phyloP scores from a whole-genome alignment of 1,140 invertebrate species.

The Formica selysi region DNA sequence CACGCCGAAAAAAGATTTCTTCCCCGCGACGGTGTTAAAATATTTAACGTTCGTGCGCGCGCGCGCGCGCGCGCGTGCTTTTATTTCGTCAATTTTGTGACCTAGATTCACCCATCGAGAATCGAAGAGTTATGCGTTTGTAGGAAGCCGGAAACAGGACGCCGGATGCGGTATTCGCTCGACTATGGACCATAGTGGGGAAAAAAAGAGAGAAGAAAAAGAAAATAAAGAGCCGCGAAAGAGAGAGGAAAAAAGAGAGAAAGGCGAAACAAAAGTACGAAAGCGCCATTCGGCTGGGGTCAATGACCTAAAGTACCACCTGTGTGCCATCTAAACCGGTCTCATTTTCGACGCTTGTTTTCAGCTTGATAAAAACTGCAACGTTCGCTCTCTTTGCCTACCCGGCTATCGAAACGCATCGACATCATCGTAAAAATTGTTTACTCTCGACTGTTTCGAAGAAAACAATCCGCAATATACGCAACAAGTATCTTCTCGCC shows the following conservation, averaged over 20 bases:
- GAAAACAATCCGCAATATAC: neutral
- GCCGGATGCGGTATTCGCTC: conserved; percentile 6
- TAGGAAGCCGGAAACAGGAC: conserved; percentile 3
- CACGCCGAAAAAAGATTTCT: neutral
- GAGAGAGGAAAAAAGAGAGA: neutral
- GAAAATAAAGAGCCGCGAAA: neutral
- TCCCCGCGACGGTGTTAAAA: neutral
- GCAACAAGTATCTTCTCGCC: conserved; percentile 41
- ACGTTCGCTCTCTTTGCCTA: neutral
- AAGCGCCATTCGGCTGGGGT: conserved; percentile 64
- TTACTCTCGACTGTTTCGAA: neutral
- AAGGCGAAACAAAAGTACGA: conserved; percentile 60
- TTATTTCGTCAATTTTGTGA: conserved; percentile 33
- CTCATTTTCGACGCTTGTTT: conserved; percentile 63
- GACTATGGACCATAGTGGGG: neutral
- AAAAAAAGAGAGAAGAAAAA: neutral
- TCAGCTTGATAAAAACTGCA: conserved; percentile 12
- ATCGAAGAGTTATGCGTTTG: conserved; percentile 16
- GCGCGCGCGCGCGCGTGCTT: neutral
- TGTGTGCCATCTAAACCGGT: conserved; percentile 66
- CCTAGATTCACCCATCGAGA: conserved; percentile 24
- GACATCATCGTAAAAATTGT: neutral
- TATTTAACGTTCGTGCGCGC: conserved; percentile 25
- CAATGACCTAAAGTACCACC: conserved; percentile 61
- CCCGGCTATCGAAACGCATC: neutral